Conservation (phyloP, 2,797 vertebrate species). For the Myripristis murdjan region DNA sequence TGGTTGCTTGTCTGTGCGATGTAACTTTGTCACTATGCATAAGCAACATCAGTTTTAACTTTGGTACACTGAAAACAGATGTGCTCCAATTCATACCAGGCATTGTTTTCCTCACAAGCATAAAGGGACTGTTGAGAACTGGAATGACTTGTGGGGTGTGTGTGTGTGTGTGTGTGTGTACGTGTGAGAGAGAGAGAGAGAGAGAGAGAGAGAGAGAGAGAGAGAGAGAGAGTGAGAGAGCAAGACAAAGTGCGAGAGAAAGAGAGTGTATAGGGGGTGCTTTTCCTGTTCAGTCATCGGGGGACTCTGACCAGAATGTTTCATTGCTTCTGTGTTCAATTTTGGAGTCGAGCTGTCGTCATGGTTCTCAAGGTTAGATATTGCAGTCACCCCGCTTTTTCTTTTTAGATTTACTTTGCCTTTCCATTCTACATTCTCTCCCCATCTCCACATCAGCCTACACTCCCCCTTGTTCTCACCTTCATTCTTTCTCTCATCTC, state of each 20-base stretch:
- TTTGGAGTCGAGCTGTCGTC: conserved; percentile 26
- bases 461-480: neutral
- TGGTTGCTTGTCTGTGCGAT: conserved; percentile 62
- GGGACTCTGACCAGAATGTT: conserved; percentile 42
- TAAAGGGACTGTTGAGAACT: conserved; percentile 57
- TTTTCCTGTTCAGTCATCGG: conserved; percentile 54
- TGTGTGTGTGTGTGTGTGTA: conserved; percentile 20
- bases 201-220: conserved; percentile 14
- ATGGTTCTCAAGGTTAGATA: conserved; percentile 55
- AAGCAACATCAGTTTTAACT: conserved; percentile 75
- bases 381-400: conserved; percentile 25
- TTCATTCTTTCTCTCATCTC: neutral
- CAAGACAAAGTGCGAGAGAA: too few relatives aligned
- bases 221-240: neutral
- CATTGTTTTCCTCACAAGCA: conserved; percentile 68
- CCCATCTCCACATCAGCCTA: neutral
- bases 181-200: conserved; percentile 7
- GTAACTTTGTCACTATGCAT: conserved; percentile 70
- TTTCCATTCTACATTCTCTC: conserved; percentile 10
- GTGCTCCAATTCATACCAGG: conserved; percentile 77
- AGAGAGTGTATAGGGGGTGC: conserved; percentile 1
- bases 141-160: conserved; percentile 40
- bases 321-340: conserved; percentile 56
- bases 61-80: conserved; percentile 84
- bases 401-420: conserved; percentile 27